Evolutionary conservation across 2,113 vertebrate genomes (phyloP), one percentile per base, ranked within the genome.

Genomic region (Gasterosteus aculeatus): DNA sequence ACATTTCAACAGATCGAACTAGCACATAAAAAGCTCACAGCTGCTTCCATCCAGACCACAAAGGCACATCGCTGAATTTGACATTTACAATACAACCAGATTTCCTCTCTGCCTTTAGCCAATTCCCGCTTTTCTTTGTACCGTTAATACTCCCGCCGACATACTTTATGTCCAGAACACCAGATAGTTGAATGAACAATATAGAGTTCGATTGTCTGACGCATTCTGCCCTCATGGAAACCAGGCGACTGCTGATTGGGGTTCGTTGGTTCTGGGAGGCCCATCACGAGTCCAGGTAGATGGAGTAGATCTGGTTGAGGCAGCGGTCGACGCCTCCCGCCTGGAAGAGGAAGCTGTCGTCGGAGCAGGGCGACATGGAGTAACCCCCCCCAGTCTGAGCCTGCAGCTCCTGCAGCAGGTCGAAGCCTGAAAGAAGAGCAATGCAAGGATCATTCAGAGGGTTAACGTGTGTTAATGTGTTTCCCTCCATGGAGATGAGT

Each of bases 291-390:
- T 93, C 91, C 80, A 87, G 80, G 72, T 92, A 93, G 64, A 92
- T 76, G 68, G 91, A 92, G 74, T 86, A 92, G 77, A 93, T 88
- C 87, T 92, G 91, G 65, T 71, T 90, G 76, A 92, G 89, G 82
- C 87, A 92, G 85, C 88, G 88, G 77, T 92, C 92, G 29, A 90
- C 78, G 3, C 90, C 89, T 63, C 88, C 87, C 1, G 83, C 76
- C 85, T 90, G 92, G 75, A 90, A 91, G 69, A 93, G 88, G 85
- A 92, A 90, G 80, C 85, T 85, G 62, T 92, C 89, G 10, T 93
- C 91, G 16, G 88, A 82, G 46, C 85, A 88, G 31, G 78, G 73
- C 39, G 88, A 83, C 77, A 76, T 74, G 58, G 82, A 68, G 84
- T 88, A 89, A 18, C 85, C 83, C 0, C 85, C 83, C 2, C 77